These are phyloP conservation scores for Danionella cerebrum DNA, from an alignment of 2,113 vertebrate genomes.

Conservation along the genomic window DNA sequence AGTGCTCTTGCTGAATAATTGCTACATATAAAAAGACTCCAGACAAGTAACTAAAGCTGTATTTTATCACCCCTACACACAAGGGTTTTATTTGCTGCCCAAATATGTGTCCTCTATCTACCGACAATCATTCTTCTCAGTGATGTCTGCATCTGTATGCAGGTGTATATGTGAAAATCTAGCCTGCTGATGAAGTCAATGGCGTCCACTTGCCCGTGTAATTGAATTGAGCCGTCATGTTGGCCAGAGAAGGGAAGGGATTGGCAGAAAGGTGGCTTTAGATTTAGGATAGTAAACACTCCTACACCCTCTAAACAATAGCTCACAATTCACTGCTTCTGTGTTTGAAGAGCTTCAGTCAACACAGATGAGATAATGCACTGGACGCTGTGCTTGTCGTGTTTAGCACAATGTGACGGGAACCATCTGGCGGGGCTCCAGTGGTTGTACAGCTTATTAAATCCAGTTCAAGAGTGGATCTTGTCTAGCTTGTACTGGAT, in stretches of 20 bases:
- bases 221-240: conserved; percentile 41
- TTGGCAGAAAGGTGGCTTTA: background rate
- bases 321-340: background rate
- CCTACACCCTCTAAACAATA: background rate
- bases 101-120: too few relatives aligned
- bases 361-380: conserved; percentile 9
- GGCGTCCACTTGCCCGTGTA: conserved; percentile 28
- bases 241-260: background rate
- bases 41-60: too few relatives aligned
- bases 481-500: conserved; percentile 2
- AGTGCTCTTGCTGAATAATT: too few relatives aligned
- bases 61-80: too few relatives aligned
- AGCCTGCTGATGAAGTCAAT: background rate
- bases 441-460: conserved; percentile 1
- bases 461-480: background rate
- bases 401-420: background rate
- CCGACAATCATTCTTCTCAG: too few relatives aligned
- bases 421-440: conserved; percentile 2
- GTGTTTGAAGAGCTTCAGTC: background rate
- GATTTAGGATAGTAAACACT: background rate
- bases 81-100: too few relatives aligned
- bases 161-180: conserved; percentile 3
- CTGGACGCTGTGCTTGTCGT: conserved; percentile 13
- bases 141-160: background rate
- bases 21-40: too few relatives aligned